Evolutionary conservation across 2,888 invertebrate species (phyloP).

Genomic region (Odontothrips loti): DNA sequence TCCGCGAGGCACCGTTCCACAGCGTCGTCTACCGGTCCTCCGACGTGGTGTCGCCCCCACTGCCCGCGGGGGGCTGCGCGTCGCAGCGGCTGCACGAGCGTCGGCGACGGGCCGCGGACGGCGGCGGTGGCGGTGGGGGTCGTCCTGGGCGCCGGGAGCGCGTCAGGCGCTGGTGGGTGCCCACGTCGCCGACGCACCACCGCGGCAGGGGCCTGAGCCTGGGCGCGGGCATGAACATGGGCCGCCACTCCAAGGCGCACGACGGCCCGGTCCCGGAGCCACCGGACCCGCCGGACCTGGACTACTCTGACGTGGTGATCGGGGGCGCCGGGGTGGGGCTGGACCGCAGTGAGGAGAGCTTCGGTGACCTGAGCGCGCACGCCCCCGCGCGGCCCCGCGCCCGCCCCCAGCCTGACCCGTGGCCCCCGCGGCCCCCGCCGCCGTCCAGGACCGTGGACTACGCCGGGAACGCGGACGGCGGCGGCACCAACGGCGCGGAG

Average conservation of each 20-base stretch:
- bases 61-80: conserved; percentile 51
- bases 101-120: conserved; percentile 5
- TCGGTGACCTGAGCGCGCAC: conserved; percentile 9
- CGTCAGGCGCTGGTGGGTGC: conserved; percentile 27
- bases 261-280: not conserved
- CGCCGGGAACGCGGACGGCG: no score
- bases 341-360: conserved; percentile 17
- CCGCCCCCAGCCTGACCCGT: not conserved
- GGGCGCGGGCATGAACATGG: not conserved
- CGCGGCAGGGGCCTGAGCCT: no score
- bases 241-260: conserved; percentile 14
- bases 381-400: not conserved
- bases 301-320: not conserved
- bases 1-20: conserved; percentile 56
- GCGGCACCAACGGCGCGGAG: not conserved
- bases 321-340: not conserved
- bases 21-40: conserved; percentile 79
- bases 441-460: not conserved
- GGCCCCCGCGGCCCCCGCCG: not conserved
- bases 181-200: not conserved
- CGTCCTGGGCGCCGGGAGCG: conserved; percentile 32
- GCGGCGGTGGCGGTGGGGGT: not conserved
- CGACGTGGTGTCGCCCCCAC: conserved; percentile 61
- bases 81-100: conserved; percentile 57
- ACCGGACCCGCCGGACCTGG: conserved; percentile 3